phyloP scores from a whole-genome alignment of 1,140 invertebrate species.

The Chrysomallon squamiferum region DNA sequence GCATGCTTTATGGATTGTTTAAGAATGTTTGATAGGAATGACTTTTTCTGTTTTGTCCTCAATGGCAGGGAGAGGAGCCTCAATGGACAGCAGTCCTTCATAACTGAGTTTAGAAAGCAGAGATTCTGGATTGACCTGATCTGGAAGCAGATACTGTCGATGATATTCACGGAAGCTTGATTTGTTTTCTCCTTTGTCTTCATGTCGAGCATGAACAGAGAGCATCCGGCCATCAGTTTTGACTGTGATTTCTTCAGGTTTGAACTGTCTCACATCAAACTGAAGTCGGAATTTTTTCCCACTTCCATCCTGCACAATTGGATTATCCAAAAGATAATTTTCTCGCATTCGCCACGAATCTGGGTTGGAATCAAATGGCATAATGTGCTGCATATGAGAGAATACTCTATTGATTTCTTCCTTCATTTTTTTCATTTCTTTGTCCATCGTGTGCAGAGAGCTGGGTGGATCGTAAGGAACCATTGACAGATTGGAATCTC shows the following conservation, averaged over 20 bases:
- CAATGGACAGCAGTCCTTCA: conserved; percentile 23
- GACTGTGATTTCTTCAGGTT: conserved; percentile 85
- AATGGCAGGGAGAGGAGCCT: conserved; percentile 18
- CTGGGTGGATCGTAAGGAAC: not conserved
- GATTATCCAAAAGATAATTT: conserved; percentile 52
- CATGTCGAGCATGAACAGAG: conserved; percentile 65
- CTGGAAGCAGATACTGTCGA: conserved; percentile 9
- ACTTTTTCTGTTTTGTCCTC: conserved; percentile 12
- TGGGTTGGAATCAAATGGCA: conserved; percentile 1
- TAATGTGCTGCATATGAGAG: not conserved
- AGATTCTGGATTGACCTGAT: conserved; percentile 13
- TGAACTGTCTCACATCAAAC: conserved; percentile 83
- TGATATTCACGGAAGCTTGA: conserved; percentile 16
- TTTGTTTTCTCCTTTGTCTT: conserved; percentile 17
- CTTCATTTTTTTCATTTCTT: conserved; percentile 22
- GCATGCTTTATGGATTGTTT: no score
- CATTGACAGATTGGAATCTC: not conserved
- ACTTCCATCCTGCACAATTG: conserved; percentile 36
- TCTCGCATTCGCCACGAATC: conserved; percentile 41
- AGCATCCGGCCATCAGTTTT: conserved; percentile 83
- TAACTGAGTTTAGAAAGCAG: conserved; percentile 13
- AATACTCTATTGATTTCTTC: conserved; percentile 23
- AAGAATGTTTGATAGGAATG: conserved; percentile 22
- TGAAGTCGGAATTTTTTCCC: conserved; percentile 54
- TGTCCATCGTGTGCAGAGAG: conserved; percentile 13